Evolutionary conservation across 2,888 invertebrate species (phyloP), one percentile per base, ranked within the genome.

Genomic region (Dolomedes plantarius): DNA sequence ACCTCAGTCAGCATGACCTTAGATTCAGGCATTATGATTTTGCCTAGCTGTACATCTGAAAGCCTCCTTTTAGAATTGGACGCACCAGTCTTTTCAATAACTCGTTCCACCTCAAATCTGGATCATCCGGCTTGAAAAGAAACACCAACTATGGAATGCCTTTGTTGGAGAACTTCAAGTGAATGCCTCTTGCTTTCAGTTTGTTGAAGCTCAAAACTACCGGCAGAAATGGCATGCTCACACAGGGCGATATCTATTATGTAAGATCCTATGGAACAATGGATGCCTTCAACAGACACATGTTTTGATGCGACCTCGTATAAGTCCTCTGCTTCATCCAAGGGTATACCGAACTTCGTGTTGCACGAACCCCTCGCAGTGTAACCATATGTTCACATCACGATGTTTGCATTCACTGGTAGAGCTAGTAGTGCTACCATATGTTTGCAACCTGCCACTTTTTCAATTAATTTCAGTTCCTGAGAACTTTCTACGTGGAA

Each of bases 401-500:
- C 89, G 16, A 91, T 89, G 69, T 90, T 90, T 29, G 91, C 91
- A 68, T 91, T 91, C 7, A 92, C 88, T 32, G 92, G 89, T 5
- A 92, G 88, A 19, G 91, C 88, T 2, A 91, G 90, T 16, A 90
- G 88, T 0, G 90, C 91, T 74, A 77, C 72, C 64, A 78, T 88
- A 23, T 87, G 79, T 3, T 88, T 74, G 23, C 87, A 73, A 32
- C 85, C 78, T 31, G 90, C 90, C 11, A 90, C 88, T 71, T 88
- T 36, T n/a, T 90, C 87, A 1, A 91, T 90, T 72, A 90, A 90
- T 36, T 89, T 81, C 16, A 91, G 89, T 88, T 92, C 91, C 87
- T 91, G 91, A 13, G 89, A 64, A n/a, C 91, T 91, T 87, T 92
- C 92, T 0, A 92, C 90, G 82, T 92, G 92, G 27, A 92, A 88